Evolutionary conservation across 2,888 invertebrate species (phyloP).

Genomic region (Entomobrya proxima): DNA sequence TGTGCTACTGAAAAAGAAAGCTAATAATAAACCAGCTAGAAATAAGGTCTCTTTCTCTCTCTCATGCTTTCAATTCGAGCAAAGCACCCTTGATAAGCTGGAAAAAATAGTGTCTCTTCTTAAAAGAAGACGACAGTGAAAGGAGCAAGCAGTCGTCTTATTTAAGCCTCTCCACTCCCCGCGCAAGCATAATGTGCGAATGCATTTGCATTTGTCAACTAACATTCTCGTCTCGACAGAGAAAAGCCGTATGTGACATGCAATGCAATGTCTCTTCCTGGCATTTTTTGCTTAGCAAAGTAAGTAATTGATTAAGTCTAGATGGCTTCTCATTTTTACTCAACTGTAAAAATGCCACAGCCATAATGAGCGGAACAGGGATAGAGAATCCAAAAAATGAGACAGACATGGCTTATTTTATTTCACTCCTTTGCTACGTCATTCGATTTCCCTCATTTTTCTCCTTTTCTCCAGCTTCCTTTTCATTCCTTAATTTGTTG

Average conservation of each 20-base stretch:
- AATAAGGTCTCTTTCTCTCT: no score
- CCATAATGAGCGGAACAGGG: constrained; percentile 8
- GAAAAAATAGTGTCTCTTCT: background rate
- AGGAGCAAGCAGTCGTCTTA: background rate
- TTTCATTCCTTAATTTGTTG: background rate
- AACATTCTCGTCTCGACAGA: background rate
- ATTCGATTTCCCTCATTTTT: constrained; percentile 5
- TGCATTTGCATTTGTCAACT: background rate
- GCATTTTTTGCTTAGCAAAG: background rate
- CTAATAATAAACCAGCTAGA: no score
- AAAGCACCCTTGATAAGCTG: background rate
- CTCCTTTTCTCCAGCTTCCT: background rate
- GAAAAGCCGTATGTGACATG: background rate
- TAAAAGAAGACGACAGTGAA: background rate
- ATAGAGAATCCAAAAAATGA: constrained; percentile 13
- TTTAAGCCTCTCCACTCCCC: background rate
- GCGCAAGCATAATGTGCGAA: background rate
- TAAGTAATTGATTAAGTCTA: constrained; percentile 54
- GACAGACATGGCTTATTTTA: constrained; percentile 22
- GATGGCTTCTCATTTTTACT: constrained; percentile 43
- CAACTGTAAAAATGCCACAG: constrained; percentile 38
- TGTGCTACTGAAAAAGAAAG: no score
- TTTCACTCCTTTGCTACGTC: constrained; percentile 10
- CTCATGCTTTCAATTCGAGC: background rate
- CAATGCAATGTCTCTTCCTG: background rate